Evolutionary conservation across 2,797 vertebrate genomes (phyloP).

Genomic region (Calcarius lapponicus): DNA sequence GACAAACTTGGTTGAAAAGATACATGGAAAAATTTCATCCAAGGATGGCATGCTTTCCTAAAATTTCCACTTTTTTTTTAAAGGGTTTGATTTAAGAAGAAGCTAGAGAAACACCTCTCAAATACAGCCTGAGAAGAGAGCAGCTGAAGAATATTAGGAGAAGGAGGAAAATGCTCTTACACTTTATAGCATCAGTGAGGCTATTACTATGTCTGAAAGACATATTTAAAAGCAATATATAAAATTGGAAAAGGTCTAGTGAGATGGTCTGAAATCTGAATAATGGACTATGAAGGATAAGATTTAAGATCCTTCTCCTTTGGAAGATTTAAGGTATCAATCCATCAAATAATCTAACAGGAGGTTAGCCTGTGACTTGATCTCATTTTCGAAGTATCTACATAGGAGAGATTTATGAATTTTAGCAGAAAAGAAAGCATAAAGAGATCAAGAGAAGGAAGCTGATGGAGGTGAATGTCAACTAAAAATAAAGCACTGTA

Average conservation of each 20-base stretch:
- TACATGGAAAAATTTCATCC: background rate
- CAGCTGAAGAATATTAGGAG: background rate
- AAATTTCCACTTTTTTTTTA: background rate
- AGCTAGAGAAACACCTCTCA: background rate
- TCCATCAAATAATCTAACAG: constrained; percentile 19
- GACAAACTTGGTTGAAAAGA: background rate
- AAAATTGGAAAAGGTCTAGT: background rate
- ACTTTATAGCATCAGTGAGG: background rate
- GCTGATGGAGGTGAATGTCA: background rate
- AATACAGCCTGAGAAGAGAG: background rate
- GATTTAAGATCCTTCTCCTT: background rate
- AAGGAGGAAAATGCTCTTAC: background rate
- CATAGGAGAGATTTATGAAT: background rate
- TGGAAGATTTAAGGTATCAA: background rate
- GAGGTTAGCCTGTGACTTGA: background rate
- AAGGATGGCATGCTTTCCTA: background rate
- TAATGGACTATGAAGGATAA: background rate
- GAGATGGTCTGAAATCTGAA: constrained; percentile 2
- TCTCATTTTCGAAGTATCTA: background rate
- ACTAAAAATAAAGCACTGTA: background rate
- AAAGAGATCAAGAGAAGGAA: background rate
- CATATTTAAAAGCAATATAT: constrained; percentile 15
- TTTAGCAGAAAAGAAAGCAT: background rate
- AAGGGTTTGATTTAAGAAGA: background rate
- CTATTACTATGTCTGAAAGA: background rate